phyloP scores from a whole-genome alignment of 1,140 invertebrate species.

The Drosophila punjabiensis region DNA sequence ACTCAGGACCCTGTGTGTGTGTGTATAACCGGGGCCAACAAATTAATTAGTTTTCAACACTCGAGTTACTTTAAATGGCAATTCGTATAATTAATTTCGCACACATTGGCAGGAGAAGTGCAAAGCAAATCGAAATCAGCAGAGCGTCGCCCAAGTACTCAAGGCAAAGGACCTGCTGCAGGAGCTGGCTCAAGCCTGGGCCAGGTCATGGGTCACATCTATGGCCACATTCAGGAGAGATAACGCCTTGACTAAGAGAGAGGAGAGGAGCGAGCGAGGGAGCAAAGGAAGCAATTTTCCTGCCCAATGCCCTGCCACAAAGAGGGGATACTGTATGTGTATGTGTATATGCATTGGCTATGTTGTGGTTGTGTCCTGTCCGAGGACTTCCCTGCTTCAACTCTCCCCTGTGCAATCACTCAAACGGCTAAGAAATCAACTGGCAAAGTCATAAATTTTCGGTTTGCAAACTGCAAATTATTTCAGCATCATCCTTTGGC shows the following conservation, averaged over 20 bases:
- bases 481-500: conserved; percentile 54
- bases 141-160: conserved; percentile 21
- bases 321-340: conserved; percentile 24
- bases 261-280: not conserved
- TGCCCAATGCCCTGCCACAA: conserved; percentile 63
- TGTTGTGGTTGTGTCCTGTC: conserved; percentile 7
- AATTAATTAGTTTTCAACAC: conserved; percentile 65
- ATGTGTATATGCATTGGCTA: conserved; percentile 2
- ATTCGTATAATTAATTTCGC: conserved; percentile 54
- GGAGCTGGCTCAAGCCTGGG: conserved; percentile 13
- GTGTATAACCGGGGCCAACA: conserved; percentile 19
- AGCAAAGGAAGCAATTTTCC: conserved; percentile 69
- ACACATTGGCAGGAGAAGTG: conserved; percentile 44
- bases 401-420: conserved; percentile 17
- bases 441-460: conserved; percentile 70
- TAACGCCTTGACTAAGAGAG: not conserved
- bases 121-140: conserved; percentile 53
- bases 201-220: conserved; percentile 36
- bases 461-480: conserved; percentile 55
- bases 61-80: conserved; percentile 57
- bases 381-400: not conserved
- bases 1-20: not conserved
- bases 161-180: conserved; percentile 16
- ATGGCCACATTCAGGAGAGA: conserved; percentile 27
- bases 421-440: conserved; percentile 63